Conservation (phyloP, 2,888 invertebrate genomes). For the Microctonus brassicae region DNA sequence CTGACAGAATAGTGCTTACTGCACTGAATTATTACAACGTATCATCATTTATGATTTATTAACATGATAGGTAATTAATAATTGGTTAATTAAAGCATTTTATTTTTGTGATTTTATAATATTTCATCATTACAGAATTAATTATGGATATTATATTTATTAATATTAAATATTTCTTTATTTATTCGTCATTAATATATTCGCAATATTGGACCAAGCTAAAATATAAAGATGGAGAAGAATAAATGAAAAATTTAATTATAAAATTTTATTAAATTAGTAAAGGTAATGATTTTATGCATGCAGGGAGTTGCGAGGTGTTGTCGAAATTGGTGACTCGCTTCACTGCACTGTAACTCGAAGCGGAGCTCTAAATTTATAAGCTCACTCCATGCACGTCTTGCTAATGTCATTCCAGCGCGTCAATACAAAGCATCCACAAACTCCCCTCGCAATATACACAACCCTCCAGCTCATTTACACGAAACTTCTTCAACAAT, state of each 20-base stretch:
- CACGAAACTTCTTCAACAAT: conserved; percentile 8
- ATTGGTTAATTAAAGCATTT: background rate
- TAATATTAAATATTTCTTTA: no score
- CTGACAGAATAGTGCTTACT: background rate
- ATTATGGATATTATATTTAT: no score
- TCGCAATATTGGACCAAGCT: no score
- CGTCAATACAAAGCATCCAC: conserved; percentile 28
- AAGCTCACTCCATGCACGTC: conserved; percentile 8
- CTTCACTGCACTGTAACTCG: conserved; percentile 4
- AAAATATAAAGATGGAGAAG: no score
- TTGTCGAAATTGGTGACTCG: background rate
- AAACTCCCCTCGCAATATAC: conserved; percentile 6
- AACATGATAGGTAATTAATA: conserved; percentile 1
- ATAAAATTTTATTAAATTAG: background rate
- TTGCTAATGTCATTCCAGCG: conserved; percentile 21
- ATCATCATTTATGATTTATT: background rate
- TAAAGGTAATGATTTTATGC: background rate
- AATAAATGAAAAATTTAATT: background rate
- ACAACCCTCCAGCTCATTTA: conserved; percentile 10
- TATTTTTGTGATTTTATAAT: no score
- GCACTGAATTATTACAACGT: background rate
- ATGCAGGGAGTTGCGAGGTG: background rate
- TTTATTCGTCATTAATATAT: no score
- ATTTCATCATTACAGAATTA: no score
- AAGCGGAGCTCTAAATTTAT: conserved; percentile 18